Conservation (phyloP, 1,140 invertebrate species). For the Ladona fulva region DNA sequence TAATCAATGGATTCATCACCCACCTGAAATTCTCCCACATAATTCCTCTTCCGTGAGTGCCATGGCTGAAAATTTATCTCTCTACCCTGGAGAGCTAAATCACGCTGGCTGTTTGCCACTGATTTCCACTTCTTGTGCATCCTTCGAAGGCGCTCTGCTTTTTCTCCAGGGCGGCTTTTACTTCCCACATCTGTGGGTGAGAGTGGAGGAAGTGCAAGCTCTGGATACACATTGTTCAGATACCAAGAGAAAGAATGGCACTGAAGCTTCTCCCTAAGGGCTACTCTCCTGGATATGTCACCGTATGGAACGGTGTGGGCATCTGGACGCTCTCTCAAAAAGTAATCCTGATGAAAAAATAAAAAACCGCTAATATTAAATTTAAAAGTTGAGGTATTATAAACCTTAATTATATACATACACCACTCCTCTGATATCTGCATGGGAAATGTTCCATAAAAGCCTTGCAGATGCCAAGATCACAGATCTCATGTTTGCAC, state of each 20-base stretch:
- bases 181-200: slow-evolving; percentile 19
- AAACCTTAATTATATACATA: too few relatives aligned
- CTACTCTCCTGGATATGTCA: slow-evolving; percentile 64
- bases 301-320: slow-evolving; percentile 59
- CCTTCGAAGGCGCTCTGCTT: slow-evolving; percentile 45
- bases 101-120: neutral
- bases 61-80: slow-evolving; percentile 62
- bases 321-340: slow-evolving; percentile 57
- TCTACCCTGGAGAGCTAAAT: neutral
- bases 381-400: neutral
- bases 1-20: too few relatives aligned
- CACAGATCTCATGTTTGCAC: too few relatives aligned
- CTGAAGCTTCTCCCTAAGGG: slow-evolving; percentile 57
- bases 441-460: too few relatives aligned
- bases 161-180: slow-evolving; percentile 43
- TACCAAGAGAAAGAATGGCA: slow-evolving; percentile 94
- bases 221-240: slow-evolving; percentile 82
- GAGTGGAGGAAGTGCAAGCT: slow-evolving; percentile 58
- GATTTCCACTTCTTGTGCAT: slow-evolving; percentile 6
- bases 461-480: too few relatives aligned
- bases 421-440: too few relatives aligned
- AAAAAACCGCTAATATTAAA: neutral
- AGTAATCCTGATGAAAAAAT: slow-evolving; percentile 54
- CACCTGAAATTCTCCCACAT: slow-evolving; percentile 53
- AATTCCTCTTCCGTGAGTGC: slow-evolving; percentile 69